Evolutionary conservation across 23 tunicate species (phyloP), one percentile per base, ranked within the genome.

Genomic region (Phallusia fumigata): DNA sequence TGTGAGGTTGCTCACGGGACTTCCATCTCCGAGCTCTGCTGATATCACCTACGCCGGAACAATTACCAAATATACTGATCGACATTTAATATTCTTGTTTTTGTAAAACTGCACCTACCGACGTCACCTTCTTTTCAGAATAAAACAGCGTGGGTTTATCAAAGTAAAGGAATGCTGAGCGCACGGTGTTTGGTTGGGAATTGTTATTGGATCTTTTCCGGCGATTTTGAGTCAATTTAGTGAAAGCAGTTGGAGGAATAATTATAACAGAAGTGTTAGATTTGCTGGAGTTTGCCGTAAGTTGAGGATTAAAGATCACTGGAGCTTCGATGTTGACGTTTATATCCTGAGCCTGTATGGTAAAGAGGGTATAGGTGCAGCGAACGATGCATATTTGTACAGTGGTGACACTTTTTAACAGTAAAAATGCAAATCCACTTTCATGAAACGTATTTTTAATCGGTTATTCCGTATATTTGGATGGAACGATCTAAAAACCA

Each of bases 121-220:
- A 74, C 16, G 77, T 3, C 16, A 74, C 45, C 5, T 74, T 74
- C 35, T 31, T 74, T 28, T 74, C 77, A 24, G 77, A 74, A 74
- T 3, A 19, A 35, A 74, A 74, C 35, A 74, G 45, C 2, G 35
- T 21, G n/a, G 40, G 45, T 3, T 74, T 30, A 2, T 28, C 31
- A 31, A 21, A 74, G 16, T 21, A 74, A 5, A 74, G 28, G 34
- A 74, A 74, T 3, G 77, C 77, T 1, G 28, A 58, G 3, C 69
- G 69, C 26, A 58, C 28, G 28, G 69, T 58, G 26, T 21, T 13
- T 24, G 69, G 3, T 21, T 22, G 26, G 15, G 69, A 22, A 40
- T 5, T 40, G 69, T 58, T 58, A 22, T 5, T 58, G 2, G 69
- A 58, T 24, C 69, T 58, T 58, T 58, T 58, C 16, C 69, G 26